phyloP scores from a whole-genome alignment of 2,888 invertebrate genomes.

The Papilio protenor region DNA sequence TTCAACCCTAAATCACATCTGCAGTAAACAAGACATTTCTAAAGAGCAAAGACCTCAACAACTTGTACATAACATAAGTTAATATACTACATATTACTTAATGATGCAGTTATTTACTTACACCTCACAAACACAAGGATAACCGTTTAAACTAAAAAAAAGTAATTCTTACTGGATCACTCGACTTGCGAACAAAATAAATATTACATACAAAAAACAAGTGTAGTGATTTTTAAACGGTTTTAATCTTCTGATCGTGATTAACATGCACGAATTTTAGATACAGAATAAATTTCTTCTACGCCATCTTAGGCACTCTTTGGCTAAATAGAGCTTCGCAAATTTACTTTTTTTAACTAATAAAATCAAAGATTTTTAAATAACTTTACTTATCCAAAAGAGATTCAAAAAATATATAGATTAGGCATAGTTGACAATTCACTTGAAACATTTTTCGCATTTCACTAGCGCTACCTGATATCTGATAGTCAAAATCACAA shows the following conservation, averaged over 20 bases:
- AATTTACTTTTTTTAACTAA: background rate
- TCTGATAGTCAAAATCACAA: too few species aligned
- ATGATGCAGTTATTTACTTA: slow-evolving; percentile 19
- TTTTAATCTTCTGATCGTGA: slow-evolving; percentile 13
- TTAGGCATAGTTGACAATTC: too few species aligned
- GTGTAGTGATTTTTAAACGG: slow-evolving; percentile 32
- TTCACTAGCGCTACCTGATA: too few species aligned
- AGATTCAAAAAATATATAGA: too few species aligned
- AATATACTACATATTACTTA: slow-evolving; percentile 7
- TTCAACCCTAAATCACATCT: slow-evolving; percentile 32
- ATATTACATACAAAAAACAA: slow-evolving; percentile 22
- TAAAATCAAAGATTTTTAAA: too few species aligned
- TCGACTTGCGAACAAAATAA: slow-evolving; percentile 27
- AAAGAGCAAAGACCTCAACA: slow-evolving; percentile 5
- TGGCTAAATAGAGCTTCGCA: slow-evolving; percentile 50
- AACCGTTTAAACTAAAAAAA: slow-evolving; percentile 21
- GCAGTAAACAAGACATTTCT: slow-evolving; percentile 16
- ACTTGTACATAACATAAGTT: background rate
- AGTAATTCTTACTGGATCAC: slow-evolving; percentile 9
- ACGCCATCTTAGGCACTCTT: slow-evolving; percentile 56
- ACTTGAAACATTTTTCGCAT: too few species aligned
- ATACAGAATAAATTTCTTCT: slow-evolving; percentile 20
- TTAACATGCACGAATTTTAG: slow-evolving; percentile 12
- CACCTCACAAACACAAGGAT: slow-evolving; percentile 29
- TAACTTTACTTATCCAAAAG: background rate